These are phyloP conservation scores for Megastigmus dorsalis DNA, from an alignment of 2,888 invertebrate genomes.

Conservation along the genomic window DNA sequence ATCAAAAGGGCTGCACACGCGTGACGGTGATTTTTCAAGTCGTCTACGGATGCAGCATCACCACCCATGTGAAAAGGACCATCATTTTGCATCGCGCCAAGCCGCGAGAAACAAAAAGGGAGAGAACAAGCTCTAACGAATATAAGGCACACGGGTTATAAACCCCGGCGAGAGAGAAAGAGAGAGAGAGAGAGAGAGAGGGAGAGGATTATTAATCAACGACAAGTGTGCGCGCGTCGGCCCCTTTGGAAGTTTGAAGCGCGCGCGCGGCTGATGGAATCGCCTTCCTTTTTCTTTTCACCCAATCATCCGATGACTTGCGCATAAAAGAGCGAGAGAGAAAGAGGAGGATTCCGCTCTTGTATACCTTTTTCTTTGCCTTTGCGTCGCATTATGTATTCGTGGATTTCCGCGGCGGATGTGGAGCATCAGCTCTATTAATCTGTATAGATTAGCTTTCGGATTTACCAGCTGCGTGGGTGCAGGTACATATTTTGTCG, in stretches of 20 bases:
- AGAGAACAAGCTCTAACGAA: too few relatives aligned
- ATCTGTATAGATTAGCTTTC: slow-evolving; percentile 51
- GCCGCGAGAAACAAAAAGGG: neutral
- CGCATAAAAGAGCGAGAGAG: too few relatives aligned
- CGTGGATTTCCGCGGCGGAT: slow-evolving; percentile 57
- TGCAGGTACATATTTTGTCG: too few relatives aligned
- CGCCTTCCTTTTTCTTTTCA: neutral
- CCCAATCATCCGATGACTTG: slow-evolving; percentile 59
- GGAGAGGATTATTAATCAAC: slow-evolving; percentile 37
- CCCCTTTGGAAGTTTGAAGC: neutral
- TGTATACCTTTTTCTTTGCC: too few relatives aligned
- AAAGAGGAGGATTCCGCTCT: too few relatives aligned
- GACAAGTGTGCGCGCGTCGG: neutral
- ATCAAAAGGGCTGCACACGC: neutral
- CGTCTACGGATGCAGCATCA: neutral
- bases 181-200: too few relatives aligned
- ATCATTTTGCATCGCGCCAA: slow-evolving; percentile 25
- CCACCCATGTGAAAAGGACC: slow-evolving; percentile 4
- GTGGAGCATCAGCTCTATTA: too few relatives aligned
- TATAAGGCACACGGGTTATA: too few relatives aligned
- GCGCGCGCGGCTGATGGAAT: neutral
- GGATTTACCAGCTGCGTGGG: too few relatives aligned
- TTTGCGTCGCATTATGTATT: too few relatives aligned
- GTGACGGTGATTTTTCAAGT: slow-evolving; percentile 38
- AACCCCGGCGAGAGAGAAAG: neutral